Percentiles rank a stretch among this genome's conserved stretches.
phyloP scores from a whole-genome alignment of 2,797 vertebrate genomes.

The Naso thynnoides region DNA sequence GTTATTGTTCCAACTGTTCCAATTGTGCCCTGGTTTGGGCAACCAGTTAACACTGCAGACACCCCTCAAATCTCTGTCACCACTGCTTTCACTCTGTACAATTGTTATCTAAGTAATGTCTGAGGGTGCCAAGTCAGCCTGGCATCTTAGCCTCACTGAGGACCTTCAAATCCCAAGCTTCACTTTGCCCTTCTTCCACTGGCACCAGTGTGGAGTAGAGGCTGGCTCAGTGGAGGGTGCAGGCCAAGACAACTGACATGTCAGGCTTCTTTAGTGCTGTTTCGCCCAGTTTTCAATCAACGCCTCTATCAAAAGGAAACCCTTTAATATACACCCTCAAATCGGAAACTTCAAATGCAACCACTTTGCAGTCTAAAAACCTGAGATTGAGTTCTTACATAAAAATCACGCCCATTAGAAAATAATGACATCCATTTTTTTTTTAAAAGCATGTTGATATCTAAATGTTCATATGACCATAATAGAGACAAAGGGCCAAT shows the following conservation, averaged over 20 bases:
- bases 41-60: slow-evolving; percentile 18
- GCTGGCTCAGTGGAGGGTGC: slow-evolving; percentile 13
- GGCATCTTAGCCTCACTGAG: slow-evolving; percentile 45
- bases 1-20: slow-evolving; percentile 36
- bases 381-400: neutral
- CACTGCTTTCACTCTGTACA: slow-evolving; percentile 31
- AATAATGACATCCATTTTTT: neutral
- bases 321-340: neutral
- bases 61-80: slow-evolving; percentile 37
- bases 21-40: slow-evolving; percentile 27
- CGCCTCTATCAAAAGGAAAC: neutral
- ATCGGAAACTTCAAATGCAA: neutral
- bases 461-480: slow-evolving; percentile 15
- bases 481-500: neutral
- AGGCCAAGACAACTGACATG: slow-evolving; percentile 29
- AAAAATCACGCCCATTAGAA: neutral
- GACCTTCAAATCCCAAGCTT: slow-evolving; percentile 58
- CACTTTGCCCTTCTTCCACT: slow-evolving; percentile 56
- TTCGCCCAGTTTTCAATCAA: neutral
- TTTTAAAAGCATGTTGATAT: neutral
- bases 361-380: neutral
- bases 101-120: slow-evolving; percentile 59
- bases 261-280: neutral
- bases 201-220: slow-evolving; percentile 33
- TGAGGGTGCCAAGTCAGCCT: slow-evolving; percentile 52